Evolutionary conservation across 2,797 vertebrate species (phyloP).

Genomic region (Gymnothorax javanicus): DNA sequence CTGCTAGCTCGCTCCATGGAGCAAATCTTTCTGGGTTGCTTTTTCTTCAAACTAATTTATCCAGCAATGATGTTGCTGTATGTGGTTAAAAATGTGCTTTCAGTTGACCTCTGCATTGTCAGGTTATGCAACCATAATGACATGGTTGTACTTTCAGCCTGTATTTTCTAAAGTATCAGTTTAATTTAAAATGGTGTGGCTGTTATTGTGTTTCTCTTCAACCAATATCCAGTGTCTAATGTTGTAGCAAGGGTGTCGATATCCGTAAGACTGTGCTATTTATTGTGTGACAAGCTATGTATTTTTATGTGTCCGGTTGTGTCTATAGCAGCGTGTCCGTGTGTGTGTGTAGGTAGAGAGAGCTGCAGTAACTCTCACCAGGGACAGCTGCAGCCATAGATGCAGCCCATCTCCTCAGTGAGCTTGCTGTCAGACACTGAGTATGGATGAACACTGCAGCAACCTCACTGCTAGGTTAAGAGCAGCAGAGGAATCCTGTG

Average conservation of each 20-base stretch:
- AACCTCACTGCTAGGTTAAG: background rate
- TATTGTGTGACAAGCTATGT: background rate
- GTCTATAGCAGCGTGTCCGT: background rate
- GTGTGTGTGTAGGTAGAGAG: background rate
- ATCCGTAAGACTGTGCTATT: background rate
- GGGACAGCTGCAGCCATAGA: background rate
- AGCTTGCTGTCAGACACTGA: background rate
- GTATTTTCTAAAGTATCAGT: background rate
- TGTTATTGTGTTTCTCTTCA: background rate
- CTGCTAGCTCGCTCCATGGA: background rate
- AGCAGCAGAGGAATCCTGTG: background rate
- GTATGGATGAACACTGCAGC: background rate
- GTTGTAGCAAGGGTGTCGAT: background rate
- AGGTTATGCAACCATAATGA: background rate
- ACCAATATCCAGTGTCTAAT: background rate
- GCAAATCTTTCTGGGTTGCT: background rate
- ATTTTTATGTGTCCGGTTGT: background rate
- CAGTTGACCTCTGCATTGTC: background rate
- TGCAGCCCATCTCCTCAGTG: background rate
- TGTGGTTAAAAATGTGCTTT: slow-evolving; percentile 1
- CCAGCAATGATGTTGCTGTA: background rate
- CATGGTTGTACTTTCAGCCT: background rate
- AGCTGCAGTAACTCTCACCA: background rate
- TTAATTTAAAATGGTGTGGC: background rate
- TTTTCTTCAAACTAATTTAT: background rate